Conservation (phyloP, 2,113 vertebrate species). For the Tetraodon nigroviridis region DNA sequence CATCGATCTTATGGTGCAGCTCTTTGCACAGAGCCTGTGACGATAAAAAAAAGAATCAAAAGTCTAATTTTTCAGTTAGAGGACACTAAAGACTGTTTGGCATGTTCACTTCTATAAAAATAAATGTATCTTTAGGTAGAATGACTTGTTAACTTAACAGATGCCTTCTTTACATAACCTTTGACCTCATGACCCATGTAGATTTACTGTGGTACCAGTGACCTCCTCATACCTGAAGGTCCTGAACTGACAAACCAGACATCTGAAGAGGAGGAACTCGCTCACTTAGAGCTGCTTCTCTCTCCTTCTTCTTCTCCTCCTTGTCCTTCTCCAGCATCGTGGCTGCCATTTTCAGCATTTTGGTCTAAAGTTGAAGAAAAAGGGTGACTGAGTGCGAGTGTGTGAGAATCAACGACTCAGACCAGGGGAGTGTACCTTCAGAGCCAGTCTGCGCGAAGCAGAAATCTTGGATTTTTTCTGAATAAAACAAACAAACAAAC, state of each 20-base stretch:
- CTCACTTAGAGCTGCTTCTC: constrained; percentile 57
- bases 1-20: constrained; percentile 64
- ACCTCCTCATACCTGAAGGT: constrained; percentile 63
- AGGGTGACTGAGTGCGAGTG: neutral
- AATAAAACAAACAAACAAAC: neutral
- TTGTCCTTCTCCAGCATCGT: constrained; percentile 70
- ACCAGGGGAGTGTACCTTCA: neutral
- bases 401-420: neutral
- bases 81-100: neutral
- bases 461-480: neutral
- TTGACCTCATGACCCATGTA: neutral
- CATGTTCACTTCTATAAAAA: neutral
- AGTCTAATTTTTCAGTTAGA: neutral
- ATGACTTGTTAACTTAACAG: too few species aligned
- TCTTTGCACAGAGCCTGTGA: constrained; percentile 66
- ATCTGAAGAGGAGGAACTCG: constrained; percentile 62
- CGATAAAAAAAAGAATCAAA: neutral
- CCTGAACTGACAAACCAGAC: constrained; percentile 68
- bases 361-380: constrained; percentile 9
- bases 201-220: constrained; percentile 1
- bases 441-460: neutral
- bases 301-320: constrained; percentile 57
- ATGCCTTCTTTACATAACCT: too few species aligned
- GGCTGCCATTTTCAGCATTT: constrained; percentile 20
- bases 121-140: too few species aligned